Percentiles rank a stretch among this genome's conserved stretches.
These are phyloP conservation scores for Pristionchus arcanus DNA, from an alignment of 2,888 invertebrate genomes.

Conservation along the genomic window DNA sequence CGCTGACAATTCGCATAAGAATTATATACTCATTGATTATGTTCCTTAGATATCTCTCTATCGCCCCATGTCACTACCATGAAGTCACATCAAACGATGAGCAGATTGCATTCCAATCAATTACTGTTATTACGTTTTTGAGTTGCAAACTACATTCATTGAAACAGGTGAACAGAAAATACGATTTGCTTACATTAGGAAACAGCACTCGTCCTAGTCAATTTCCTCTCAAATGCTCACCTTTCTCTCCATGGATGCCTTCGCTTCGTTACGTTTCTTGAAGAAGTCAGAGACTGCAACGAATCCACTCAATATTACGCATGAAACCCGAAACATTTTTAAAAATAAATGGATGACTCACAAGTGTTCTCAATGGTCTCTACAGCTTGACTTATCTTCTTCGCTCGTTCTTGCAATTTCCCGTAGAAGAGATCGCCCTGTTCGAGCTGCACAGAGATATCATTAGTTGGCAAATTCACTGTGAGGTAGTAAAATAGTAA, in stretches of 20 bases:
- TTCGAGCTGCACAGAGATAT: not conserved
- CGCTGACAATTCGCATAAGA: not conserved
- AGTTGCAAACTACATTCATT: no score
- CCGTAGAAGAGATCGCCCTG: conserved; percentile 60
- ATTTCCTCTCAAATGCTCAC: not conserved
- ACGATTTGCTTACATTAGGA: no score
- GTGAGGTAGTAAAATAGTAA: no score
- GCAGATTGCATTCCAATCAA: no score
- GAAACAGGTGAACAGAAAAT: no score
- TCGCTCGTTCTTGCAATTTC: conserved; percentile 61
- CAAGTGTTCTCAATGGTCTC: conserved; percentile 68
- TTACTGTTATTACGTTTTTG: no score
- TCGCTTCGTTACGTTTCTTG: not conserved
- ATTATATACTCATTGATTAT: not conserved
- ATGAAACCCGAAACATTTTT: no score
- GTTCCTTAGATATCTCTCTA: no score
- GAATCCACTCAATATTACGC: not conserved
- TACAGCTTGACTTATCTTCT: conserved; percentile 63
- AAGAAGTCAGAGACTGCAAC: conserved; percentile 33
- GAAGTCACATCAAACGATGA: no score
- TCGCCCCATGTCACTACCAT: no score
- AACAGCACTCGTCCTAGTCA: no score
- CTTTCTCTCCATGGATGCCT: conserved; percentile 10
- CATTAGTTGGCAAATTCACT: not conserved
- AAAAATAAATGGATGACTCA: no score